Conservation (phyloP, 2,797 vertebrate species). For the Hyperoplus immaculatus region DNA sequence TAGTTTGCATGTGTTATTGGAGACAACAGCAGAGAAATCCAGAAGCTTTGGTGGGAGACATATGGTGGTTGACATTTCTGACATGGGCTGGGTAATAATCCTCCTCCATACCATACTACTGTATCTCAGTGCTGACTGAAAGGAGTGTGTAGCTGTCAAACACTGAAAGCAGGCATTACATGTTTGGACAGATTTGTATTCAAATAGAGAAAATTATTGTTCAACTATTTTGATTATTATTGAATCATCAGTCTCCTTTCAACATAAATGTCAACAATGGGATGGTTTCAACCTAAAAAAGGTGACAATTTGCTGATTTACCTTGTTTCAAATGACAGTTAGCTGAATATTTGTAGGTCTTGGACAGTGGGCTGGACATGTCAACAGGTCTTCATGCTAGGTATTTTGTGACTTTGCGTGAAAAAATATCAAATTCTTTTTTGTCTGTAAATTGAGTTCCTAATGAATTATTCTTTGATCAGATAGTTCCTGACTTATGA, state of each 20-base stretch:
- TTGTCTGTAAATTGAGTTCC: background rate
- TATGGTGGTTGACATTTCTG: background rate
- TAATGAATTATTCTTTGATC: constrained; percentile 1
- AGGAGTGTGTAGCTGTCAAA: background rate
- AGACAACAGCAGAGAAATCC: background rate
- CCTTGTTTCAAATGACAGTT: background rate
- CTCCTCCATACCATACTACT: background rate
- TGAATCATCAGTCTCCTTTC: background rate
- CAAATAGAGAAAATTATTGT: background rate
- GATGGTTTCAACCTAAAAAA: background rate
- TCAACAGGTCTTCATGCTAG: background rate
- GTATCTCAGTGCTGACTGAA: background rate
- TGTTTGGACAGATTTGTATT: background rate
- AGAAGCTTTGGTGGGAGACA: too few relatives aligned
- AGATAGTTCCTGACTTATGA: background rate
- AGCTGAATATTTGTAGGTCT: background rate
- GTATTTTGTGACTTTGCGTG: background rate
- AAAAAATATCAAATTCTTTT: background rate
- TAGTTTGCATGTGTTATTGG: background rate
- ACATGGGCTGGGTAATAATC: background rate
- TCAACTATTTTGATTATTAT: background rate
- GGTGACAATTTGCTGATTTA: background rate
- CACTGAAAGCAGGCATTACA: background rate
- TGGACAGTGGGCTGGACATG: background rate
- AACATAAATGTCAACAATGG: background rate